phyloP scores from a whole-genome alignment of 2,888 invertebrate genomes.

The Eupithecia vulgata region DNA sequence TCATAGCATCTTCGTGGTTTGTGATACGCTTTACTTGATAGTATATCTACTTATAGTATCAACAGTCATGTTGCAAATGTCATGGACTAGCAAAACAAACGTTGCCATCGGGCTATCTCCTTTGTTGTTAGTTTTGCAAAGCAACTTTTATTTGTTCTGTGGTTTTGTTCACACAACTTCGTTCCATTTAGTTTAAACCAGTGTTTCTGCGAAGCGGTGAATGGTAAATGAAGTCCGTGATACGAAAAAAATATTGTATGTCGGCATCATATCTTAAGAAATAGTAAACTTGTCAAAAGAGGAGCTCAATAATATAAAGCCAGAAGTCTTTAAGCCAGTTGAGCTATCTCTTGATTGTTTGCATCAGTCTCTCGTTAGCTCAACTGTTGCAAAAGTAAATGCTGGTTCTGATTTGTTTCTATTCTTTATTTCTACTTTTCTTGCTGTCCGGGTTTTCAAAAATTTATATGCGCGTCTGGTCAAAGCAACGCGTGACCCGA shows the following conservation, averaged over 20 bases:
- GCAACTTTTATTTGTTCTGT: conserved; percentile 25
- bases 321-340: background rate
- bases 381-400: no score
- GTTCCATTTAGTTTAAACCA: conserved; percentile 2
- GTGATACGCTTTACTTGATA: no score
- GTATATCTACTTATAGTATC: no score
- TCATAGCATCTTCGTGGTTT: no score
- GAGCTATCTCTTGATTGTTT: no score
- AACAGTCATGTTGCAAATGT: conserved; percentile 15
- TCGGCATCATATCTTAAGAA: background rate
- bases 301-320: background rate
- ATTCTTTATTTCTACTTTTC: no score
- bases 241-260: background rate
- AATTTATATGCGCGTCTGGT: no score
- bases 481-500: no score
- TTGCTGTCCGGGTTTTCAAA: no score
- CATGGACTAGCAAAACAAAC: conserved; percentile 22
- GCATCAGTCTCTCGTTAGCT: no score
- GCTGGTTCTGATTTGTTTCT: no score
- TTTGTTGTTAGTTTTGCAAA: conserved; percentile 26
- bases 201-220: background rate
- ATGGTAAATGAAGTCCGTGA: background rate
- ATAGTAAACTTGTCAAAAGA: background rate
- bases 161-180: conserved; percentile 25
- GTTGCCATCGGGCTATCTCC: conserved; percentile 11